Percentiles rank a stretch among this genome's conserved stretches.
phyloP scores from a whole-genome alignment of 2,888 invertebrate genomes.

The Pandemis corylana region DNA sequence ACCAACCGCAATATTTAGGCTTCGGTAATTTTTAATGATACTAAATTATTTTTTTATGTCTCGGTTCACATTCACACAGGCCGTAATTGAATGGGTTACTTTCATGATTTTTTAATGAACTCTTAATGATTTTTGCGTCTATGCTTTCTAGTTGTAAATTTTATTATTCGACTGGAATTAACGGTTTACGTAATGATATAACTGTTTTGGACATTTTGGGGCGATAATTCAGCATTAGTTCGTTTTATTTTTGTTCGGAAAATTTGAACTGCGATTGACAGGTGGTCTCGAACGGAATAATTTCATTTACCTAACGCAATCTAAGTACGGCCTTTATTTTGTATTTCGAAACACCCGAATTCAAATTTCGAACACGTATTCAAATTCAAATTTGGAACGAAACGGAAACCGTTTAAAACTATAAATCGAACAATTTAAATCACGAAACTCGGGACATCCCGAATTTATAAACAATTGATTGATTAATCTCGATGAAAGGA shows the following conservation, averaged over 20 bases:
- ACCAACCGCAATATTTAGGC: constrained; percentile 36
- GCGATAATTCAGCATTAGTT: background rate
- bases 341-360: background rate
- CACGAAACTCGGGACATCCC: constrained; percentile 30
- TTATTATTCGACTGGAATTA: constrained; percentile 29
- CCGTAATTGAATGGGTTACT: constrained; percentile 34
- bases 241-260: background rate
- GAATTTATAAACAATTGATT: constrained; percentile 55
- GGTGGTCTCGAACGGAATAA: too few relatives aligned
- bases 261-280: background rate
- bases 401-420: constrained; percentile 38
- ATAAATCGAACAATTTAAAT: constrained; percentile 42
- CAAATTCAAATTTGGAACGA: constrained; percentile 31
- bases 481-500: constrained; percentile 57
- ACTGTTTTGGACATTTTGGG: constrained; percentile 22
- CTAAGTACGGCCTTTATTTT: background rate
- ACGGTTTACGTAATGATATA: constrained; percentile 29
- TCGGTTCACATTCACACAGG: constrained; percentile 42
- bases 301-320: too few relatives aligned
- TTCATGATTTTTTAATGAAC: constrained; percentile 40
- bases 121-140: constrained; percentile 38
- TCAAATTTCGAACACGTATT: constrained; percentile 5
- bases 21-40: constrained; percentile 43
- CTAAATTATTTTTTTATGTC: constrained; percentile 31
- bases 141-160: constrained; percentile 37